Evolutionary conservation across 2,797 vertebrate genomes (phyloP).

Genomic region (Acanthurus leucopareius): DNA sequence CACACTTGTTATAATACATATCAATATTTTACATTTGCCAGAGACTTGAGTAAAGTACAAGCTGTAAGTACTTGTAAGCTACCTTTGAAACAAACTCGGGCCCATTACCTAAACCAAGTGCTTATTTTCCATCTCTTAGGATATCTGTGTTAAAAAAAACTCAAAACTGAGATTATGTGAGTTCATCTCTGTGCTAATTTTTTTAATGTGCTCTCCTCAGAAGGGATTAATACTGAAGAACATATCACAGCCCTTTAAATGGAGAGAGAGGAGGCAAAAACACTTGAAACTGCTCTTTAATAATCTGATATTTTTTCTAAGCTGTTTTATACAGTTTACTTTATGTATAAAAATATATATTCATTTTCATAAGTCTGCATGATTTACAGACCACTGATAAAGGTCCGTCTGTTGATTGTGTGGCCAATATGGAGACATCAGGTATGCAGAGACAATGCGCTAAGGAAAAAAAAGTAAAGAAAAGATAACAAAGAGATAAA

Average conservation of each 20-base stretch:
- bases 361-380: background rate
- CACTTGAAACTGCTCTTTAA: background rate
- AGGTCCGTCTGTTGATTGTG: background rate
- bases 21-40: no score
- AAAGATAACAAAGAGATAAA: constrained; percentile 4
- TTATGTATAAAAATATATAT: background rate
- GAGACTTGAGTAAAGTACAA: no score
- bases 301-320: background rate
- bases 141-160: background rate
- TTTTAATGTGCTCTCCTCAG: background rate
- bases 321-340: background rate
- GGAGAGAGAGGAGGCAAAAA: background rate
- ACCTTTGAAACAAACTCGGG: no score
- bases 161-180: background rate
- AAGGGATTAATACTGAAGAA: background rate
- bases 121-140: background rate
- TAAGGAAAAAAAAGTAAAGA: background rate
- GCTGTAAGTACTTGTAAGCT: no score
- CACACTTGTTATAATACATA: no score
- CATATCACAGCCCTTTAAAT: background rate
- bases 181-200: background rate
- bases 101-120: no score
- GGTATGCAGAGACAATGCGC: background rate
- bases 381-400: background rate
- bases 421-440: background rate